Evolutionary conservation across 1,140 invertebrate genomes (phyloP).

Genomic region (Drosophila santomea): DNA sequence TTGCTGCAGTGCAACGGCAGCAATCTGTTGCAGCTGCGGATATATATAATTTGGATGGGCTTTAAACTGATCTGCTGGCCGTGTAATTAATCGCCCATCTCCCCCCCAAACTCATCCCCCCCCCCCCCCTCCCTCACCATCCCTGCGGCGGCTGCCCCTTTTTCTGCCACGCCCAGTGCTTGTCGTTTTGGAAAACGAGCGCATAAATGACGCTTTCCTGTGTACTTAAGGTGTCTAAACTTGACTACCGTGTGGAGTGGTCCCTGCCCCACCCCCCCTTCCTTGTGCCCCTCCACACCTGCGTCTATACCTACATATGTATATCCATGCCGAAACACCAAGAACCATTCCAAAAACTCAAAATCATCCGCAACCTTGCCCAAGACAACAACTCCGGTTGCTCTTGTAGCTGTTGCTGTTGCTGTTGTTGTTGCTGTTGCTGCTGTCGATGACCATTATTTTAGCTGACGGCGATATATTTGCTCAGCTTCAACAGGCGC

Average conservation of each 20-base stretch:
- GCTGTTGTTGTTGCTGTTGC: slow-evolving; percentile 15
- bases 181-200: slow-evolving; percentile 76
- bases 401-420: slow-evolving; percentile 12
- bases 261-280: neutral
- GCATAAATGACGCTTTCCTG: slow-evolving; percentile 80
- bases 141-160: neutral
- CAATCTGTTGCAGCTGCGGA: slow-evolving; percentile 43
- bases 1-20: slow-evolving; percentile 50
- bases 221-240: slow-evolving; percentile 82
- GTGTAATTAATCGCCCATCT: slow-evolving; percentile 66
- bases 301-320: neutral
- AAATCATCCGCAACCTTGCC: slow-evolving; percentile 73
- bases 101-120: too few species aligned
- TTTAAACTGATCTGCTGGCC: slow-evolving; percentile 51
- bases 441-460: slow-evolving; percentile 79
- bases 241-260: slow-evolving; percentile 68
- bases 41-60: slow-evolving; percentile 56
- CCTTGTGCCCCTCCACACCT: neutral
- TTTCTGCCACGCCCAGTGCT: slow-evolving; percentile 65
- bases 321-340: slow-evolving; percentile 10
- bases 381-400: slow-evolving; percentile 52
- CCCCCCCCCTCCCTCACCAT: neutral
- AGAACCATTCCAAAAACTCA: slow-evolving; percentile 26
- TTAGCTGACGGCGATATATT: slow-evolving; percentile 70
- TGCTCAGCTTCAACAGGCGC: slow-evolving; percentile 39